Evolutionary conservation across 1,140 invertebrate genomes (phyloP).

Genomic region (Nebria ingens): DNA sequence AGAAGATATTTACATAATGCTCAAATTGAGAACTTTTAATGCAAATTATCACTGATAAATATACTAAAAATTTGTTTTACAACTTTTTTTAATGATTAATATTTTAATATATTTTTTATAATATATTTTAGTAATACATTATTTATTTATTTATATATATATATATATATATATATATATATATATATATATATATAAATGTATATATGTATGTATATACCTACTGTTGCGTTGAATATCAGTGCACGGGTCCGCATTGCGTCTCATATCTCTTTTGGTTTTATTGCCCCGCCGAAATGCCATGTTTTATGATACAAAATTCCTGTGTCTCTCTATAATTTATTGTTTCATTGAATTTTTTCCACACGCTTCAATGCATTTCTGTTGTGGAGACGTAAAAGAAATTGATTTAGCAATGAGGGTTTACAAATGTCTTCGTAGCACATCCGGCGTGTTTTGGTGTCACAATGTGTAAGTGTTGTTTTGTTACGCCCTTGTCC

Average conservation of each 20-base stretch:
- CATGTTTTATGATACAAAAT: neutral
- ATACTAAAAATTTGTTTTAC: no score
- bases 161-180: neutral
- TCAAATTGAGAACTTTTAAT: no score
- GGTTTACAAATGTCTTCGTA: no score
- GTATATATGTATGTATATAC: no score
- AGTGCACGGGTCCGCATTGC: neutral
- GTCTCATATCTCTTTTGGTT: neutral
- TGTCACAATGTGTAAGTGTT: no score
- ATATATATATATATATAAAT: neutral
- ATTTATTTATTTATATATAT: neutral
- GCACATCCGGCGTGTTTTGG: no score
- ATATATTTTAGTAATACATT: neutral
- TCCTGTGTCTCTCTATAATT: neutral
- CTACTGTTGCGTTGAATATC: neutral
- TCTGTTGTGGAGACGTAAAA: neutral
- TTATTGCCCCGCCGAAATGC: neutral
- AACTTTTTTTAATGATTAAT: no score
- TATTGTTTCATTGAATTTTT: neutral
- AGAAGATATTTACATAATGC: no score
- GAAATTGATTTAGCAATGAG: neutral
- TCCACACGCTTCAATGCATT: neutral
- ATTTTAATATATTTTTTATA: no score
- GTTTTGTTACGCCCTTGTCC: no score
- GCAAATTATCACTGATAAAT: no score